Evolutionary conservation across 2,797 vertebrate genomes (phyloP).

Genomic region (Choloepus didactylus): DNA sequence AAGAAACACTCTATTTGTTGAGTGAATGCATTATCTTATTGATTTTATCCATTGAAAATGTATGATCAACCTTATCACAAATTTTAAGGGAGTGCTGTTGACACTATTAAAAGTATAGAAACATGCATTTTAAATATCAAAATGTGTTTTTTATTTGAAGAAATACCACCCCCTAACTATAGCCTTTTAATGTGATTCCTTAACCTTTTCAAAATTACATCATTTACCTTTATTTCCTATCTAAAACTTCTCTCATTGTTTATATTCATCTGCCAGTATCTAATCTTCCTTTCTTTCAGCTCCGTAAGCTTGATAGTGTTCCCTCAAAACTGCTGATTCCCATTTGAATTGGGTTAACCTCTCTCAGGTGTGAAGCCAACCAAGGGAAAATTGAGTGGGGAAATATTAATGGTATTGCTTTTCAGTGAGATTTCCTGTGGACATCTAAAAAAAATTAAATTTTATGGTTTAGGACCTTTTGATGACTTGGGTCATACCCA

Average conservation of each 20-base stretch:
- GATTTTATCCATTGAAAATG: neutral
- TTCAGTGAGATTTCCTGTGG: constrained; percentile 8
- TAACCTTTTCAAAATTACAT: neutral
- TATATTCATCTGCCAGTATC: neutral
- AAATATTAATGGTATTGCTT: neutral
- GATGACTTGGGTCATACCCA: neutral
- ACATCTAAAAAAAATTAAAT: neutral
- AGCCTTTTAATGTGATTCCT: no score
- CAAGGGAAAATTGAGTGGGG: neutral
- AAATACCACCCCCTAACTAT: no score
- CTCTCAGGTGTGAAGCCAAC: neutral
- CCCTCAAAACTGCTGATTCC: neutral
- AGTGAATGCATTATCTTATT: neutral
- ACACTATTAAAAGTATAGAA: neutral
- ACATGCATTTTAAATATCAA: neutral
- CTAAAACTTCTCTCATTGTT: neutral
- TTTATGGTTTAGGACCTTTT: neutral
- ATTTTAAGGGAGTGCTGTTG: neutral
- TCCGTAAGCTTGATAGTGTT: neutral
- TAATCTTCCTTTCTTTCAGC: neutral
- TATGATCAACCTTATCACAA: neutral
- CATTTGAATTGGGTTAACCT: neutral
- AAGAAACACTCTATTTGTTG: neutral
- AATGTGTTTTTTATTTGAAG: neutral
- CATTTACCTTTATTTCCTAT: neutral